phyloP scores from a whole-genome alignment of 2,888 invertebrate genomes.

The Myopa tessellatipennis region DNA sequence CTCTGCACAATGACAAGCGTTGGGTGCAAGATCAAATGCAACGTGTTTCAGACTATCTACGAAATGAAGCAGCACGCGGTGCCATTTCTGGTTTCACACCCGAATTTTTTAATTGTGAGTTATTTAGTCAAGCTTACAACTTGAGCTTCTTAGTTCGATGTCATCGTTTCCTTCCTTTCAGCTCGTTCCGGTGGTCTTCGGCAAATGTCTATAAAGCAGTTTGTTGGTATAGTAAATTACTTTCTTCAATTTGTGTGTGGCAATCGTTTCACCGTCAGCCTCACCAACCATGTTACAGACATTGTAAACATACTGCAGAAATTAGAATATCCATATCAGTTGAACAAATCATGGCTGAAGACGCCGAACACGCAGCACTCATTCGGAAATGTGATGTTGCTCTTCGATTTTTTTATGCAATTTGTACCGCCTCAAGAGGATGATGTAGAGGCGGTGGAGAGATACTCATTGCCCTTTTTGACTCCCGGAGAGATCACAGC shows the following conservation, averaged over 20 bases:
- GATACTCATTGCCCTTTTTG: conserved; percentile 43
- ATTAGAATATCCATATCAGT: conserved; percentile 62
- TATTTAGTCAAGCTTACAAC: neutral
- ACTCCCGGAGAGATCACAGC: conserved; percentile 47
- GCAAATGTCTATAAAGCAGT: conserved; percentile 66
- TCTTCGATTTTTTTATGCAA: conserved; percentile 63
- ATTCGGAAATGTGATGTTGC: conserved; percentile 61
- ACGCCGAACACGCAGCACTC: conserved; percentile 66
- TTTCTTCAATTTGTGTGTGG: conserved; percentile 61
- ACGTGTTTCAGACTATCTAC: conserved; percentile 59
- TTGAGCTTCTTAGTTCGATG: too few relatives aligned
- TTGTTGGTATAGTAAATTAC: conserved; percentile 60
- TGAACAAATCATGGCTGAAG: conserved; percentile 66
- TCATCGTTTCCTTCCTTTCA: neutral
- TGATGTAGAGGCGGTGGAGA: neutral
- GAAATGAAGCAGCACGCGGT: conserved; percentile 30
- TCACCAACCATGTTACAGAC: conserved; percentile 61
- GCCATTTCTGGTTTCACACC: conserved; percentile 50
- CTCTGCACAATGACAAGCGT: conserved; percentile 61
- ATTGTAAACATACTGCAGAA: conserved; percentile 60
- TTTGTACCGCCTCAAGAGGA: conserved; percentile 52
- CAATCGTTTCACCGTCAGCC: conserved; percentile 57
- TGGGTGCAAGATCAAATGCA: conserved; percentile 60
- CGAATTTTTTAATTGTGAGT: conserved; percentile 52
- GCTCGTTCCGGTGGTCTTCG: conserved; percentile 54